phyloP scores from a whole-genome alignment of 2,113 vertebrate species.

The Pavo muticus region DNA sequence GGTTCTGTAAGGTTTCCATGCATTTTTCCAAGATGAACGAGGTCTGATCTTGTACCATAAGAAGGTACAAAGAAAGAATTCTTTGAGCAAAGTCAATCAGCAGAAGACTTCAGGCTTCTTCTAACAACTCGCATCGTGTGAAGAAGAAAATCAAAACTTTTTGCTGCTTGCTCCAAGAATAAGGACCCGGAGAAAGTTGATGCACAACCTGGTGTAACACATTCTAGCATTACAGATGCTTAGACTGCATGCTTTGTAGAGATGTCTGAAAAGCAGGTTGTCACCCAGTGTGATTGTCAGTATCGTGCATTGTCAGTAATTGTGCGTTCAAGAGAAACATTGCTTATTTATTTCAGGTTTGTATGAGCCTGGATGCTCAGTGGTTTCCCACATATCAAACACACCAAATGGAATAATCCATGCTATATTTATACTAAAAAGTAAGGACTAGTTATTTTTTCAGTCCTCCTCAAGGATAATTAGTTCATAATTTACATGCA shows the following conservation, averaged over 20 bases:
- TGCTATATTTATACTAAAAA: too few relatives aligned
- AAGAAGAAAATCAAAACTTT: neutral
- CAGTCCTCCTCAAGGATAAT: too few relatives aligned
- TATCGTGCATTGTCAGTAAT: neutral
- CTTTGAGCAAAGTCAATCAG: neutral
- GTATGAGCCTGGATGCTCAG: too few relatives aligned
- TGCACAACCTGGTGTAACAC: neutral
- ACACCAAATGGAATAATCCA: too few relatives aligned
- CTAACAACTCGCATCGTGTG: neutral
- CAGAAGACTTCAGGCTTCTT: neutral
- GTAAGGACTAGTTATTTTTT: too few relatives aligned
- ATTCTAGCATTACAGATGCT: conserved; percentile 21
- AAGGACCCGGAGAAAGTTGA: neutral
- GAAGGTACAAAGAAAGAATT: neutral
- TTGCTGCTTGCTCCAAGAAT: neutral
- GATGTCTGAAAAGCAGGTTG: neutral
- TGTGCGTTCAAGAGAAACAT: neutral
- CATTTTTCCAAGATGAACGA: conserved; percentile 18
- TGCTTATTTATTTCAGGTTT: too few relatives aligned
- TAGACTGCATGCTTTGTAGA: neutral
- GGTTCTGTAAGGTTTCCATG: neutral
- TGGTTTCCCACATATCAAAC: too few relatives aligned
- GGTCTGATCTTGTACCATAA: neutral
- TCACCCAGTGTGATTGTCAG: too few relatives aligned
- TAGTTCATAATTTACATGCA: too few relatives aligned